phyloP scores from a whole-genome alignment of 2,797 vertebrate genomes.

The Megalops cyprinoides region DNA sequence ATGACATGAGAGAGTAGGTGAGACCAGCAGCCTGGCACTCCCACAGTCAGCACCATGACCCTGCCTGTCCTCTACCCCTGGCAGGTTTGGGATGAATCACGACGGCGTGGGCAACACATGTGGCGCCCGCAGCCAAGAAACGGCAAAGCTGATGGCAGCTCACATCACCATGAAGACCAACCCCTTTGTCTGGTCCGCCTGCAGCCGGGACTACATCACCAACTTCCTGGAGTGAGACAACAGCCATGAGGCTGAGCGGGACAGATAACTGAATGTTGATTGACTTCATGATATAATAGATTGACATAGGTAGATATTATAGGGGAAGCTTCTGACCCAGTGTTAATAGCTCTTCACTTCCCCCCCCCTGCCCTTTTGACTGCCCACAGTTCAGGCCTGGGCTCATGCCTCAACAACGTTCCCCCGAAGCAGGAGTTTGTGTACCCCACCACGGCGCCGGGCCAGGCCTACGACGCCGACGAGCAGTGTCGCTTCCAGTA shows the following conservation, averaged over 20 bases:
- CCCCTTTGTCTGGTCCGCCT: constrained; percentile 96
- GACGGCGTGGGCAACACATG: constrained; percentile 95
- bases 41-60: neutral
- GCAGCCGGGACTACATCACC: constrained; percentile 97
- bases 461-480: constrained; percentile 93
- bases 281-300: no score
- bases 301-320: no score
- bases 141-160: constrained; percentile 96
- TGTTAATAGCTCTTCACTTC: neutral
- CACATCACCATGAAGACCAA: constrained; percentile 99
- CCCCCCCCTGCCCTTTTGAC: constrained; percentile 13
- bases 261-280: neutral
- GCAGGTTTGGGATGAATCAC: constrained; percentile 97
- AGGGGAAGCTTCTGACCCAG: no score
- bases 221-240: constrained; percentile 95
- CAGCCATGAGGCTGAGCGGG: constrained; percentile 21
- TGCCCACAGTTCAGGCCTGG: constrained; percentile 86
- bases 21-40: neutral
- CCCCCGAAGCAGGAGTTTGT: constrained; percentile 93
- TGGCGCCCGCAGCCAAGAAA: constrained; percentile 92
- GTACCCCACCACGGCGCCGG: constrained; percentile 93
- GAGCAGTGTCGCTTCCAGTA: constrained; percentile 98
- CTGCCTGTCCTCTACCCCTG: constrained; percentile 46
- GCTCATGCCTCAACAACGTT: constrained; percentile 91
- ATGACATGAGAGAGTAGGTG: no score